Conservation (phyloP, 2,797 vertebrate genomes). For the Aldrovandia affinis region DNA sequence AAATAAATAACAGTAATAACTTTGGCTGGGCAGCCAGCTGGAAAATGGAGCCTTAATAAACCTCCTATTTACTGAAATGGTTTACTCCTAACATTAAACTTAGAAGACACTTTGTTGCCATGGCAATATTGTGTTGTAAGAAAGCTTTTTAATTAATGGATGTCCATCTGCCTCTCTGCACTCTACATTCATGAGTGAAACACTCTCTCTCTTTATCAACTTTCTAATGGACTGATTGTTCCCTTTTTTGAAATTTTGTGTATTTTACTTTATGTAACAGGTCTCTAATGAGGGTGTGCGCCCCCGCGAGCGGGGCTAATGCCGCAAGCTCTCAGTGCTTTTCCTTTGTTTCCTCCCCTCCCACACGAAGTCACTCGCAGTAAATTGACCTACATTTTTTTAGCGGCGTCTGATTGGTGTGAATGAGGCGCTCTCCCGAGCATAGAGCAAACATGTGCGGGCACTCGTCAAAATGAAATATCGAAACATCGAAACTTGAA, state of each 20-base stretch:
- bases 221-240: neutral
- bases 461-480: neutral
- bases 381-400: slow-evolving; percentile 24
- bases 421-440: neutral
- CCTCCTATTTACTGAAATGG: neutral
- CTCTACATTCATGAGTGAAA: neutral
- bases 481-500: neutral
- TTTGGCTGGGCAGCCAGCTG: slow-evolving; percentile 9
- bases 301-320: neutral
- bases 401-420: neutral
- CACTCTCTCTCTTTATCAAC: neutral
- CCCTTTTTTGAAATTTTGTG: neutral
- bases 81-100: slow-evolving; percentile 18
- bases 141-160: slow-evolving; percentile 18
- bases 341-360: neutral
- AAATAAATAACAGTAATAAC: slow-evolving; percentile 12
- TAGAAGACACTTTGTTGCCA: slow-evolving; percentile 6
- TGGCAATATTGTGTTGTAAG: slow-evolving; percentile 1
- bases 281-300: slow-evolving; percentile 4
- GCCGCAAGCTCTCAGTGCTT: neutral
- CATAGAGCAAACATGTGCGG: neutral
- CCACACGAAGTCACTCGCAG: slow-evolving; percentile 13
- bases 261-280: slow-evolving; percentile 14
- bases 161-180: slow-evolving; percentile 9
- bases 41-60: slow-evolving; percentile 21